Conservation (phyloP, 2,888 invertebrate genomes). For the Orthonychiurus folsomi region DNA sequence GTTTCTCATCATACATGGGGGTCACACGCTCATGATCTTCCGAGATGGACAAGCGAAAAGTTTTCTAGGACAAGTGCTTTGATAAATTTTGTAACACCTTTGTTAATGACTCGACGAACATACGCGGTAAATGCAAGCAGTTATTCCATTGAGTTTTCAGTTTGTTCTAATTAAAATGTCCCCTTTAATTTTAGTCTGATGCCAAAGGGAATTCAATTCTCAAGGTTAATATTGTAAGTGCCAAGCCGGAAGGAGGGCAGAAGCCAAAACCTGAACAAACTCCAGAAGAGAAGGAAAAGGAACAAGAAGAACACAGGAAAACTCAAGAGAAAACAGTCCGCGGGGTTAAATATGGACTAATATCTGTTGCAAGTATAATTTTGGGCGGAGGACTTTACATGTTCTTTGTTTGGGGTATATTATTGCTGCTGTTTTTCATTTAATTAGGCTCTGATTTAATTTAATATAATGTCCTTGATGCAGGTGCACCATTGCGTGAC, state of each 20-base stretch:
- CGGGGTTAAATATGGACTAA: slow-evolving; percentile 55
- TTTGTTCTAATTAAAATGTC: too few species aligned
- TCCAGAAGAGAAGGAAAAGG: background rate
- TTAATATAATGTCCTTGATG: slow-evolving; percentile 38
- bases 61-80: slow-evolving; percentile 60
- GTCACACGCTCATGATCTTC: slow-evolving; percentile 47
- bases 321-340: slow-evolving; percentile 62
- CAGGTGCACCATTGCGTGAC: slow-evolving; percentile 65
- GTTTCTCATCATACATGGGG: slow-evolving; percentile 61
- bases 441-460: background rate
- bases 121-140: slow-evolving; percentile 62
- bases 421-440: background rate
- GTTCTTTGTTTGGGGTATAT: slow-evolving; percentile 44
- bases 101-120: slow-evolving; percentile 62
- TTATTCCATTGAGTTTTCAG: too few species aligned
- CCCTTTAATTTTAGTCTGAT: background rate
- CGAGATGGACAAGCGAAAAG: slow-evolving; percentile 35
- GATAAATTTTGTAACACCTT: slow-evolving; percentile 67
- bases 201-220: background rate
- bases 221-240: background rate
- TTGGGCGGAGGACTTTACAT: slow-evolving; percentile 42
- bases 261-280: background rate
- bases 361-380: slow-evolving; percentile 43
- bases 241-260: slow-evolving; percentile 4
- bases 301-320: slow-evolving; percentile 46